These are phyloP conservation scores for Nymphalis io DNA, from an alignment of 1,140 invertebrate species.

Conservation along the genomic window DNA sequence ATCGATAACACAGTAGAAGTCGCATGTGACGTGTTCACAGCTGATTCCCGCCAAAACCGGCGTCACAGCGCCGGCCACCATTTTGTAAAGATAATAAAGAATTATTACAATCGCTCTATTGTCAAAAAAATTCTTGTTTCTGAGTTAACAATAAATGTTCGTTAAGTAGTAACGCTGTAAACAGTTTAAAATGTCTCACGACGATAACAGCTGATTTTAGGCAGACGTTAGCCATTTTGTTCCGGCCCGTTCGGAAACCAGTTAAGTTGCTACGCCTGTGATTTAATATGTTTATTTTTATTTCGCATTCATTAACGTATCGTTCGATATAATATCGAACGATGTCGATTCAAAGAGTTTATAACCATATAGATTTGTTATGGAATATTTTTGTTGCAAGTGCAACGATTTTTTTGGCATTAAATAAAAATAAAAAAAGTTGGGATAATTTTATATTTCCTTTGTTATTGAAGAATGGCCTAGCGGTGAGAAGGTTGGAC, in stretches of 20 bases:
- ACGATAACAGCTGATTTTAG: conserved; percentile 60
- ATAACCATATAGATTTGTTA: background rate
- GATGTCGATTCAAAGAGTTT: conserved; percentile 1
- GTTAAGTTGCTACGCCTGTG: conserved; percentile 51
- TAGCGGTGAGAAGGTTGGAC: conserved; percentile 21
- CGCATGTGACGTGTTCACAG: conserved; percentile 48
- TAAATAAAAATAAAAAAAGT: conserved; percentile 1
- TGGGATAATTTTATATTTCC: conserved; percentile 29
- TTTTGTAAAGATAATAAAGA: conserved; percentile 42
- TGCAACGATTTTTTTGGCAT: background rate
- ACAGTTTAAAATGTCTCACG: conserved; percentile 44
- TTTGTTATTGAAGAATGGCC: conserved; percentile 19
- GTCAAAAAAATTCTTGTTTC: conserved; percentile 45
- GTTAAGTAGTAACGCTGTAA: conserved; percentile 25
- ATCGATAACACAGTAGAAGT: conserved; percentile 8
- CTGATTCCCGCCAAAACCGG: conserved; percentile 69
- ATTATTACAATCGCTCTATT: conserved; percentile 33
- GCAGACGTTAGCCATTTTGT: conserved; percentile 48
- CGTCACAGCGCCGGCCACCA: conserved; percentile 35
- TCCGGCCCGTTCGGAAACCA: conserved; percentile 43
- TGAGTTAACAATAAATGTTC: conserved; percentile 45
- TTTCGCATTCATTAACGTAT: conserved; percentile 31
- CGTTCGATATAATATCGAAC: conserved; percentile 38
- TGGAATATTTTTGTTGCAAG: conserved; percentile 18
- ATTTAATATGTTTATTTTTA: conserved; percentile 40